Base-by-base conservation (phyloP, 2,113 vertebrate species). In the Lampris megalopsis region DNA sequence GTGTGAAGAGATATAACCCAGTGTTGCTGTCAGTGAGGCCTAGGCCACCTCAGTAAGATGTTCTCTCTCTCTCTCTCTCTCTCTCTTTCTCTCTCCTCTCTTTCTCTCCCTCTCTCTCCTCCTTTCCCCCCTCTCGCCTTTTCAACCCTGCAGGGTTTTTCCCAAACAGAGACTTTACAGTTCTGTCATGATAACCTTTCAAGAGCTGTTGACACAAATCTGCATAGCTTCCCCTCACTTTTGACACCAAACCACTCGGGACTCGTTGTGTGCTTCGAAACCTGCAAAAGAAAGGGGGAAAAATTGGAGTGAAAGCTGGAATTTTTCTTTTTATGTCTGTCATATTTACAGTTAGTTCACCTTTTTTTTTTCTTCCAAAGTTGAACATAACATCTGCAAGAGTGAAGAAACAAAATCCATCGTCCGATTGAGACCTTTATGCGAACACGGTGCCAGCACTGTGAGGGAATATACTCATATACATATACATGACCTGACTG, bases 71-170 rank as follows among this genome's bases (percentile, higher is more conserved):
- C 1, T 80, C 58, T 53, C 53, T 68, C 48, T 4, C 13, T 57
- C 58, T 24, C 5, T 64, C 35, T 45, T 7, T 45, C 7, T 45
- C 43, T 45, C 43, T 7, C 7, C 24, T 2, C 43, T 45, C 43
- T 45, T 5, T 45, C 43, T 7, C 43, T 45, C 43, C 1, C 1
- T 36, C 10, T 6, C 47, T 38, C 9, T 58, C 41, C 24, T 24
- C 24, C 24, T 24, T 24, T 24, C 24, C 24, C 24, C 24, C 24
- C 24, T 24, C 24, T 24, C 24, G 24, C 24, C 24, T 24, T 24
- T 24, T 24, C 24, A 24, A 24, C 70, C 79, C 79, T 62, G 6
- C 47, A 43, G 76, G 79, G 50, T 4, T 83, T 73, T 79, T 0
- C 50, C 64, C 4, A 50, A 37, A 52, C 57, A 56, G 74, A 63